Evolutionary conservation across 2,113 vertebrate species (phyloP), one percentile per base, ranked within the genome.

Genomic region (Prietella phreatophila): DNA sequence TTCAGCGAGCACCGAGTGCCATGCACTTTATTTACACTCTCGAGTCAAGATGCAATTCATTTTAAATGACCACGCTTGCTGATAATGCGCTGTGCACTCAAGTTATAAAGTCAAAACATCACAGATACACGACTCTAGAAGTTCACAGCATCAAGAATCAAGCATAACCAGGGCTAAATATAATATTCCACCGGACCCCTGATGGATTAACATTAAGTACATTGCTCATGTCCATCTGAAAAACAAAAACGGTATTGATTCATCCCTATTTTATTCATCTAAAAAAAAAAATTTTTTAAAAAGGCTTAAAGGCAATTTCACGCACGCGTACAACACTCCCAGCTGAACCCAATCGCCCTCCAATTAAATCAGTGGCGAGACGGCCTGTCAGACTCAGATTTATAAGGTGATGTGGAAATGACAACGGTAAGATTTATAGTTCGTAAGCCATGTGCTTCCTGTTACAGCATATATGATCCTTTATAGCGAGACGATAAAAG

Each of bases 381-480:
- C n/a, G 30, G 60, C 14, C 69, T 60, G 84, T 42, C 73, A 42
- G 22, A 25, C 60, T 8, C 27, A 60, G n/a, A 80, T 79, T 65
- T 80, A 80, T 86, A 86, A 55, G 47, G 30, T 69, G 88, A 88
- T 86, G 87, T 80, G 60, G 67, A 79, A 65, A 27, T 61, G 85
- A 83, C 80, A 75, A 82, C 79, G 75, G 65, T 50, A 42, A 55
- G 83, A 84, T 87, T 65, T 88, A 55, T 84, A 84, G 84, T 86
- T 76, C 86, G 33, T 75, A 78, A 55, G 63, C 67, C 86, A 63
- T 22, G 65, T 76, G 86, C 69, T 87, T 53, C 84, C 61, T 69
- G 85, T 85, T 90, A 67, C 63, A 25, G 33, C 61, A 83, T 61
- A 85, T 17, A 82, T 53, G 81, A 42, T 47, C 14, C 65, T 65